phyloP scores from a whole-genome alignment of 2,888 invertebrate genomes.

The Matsumyia berberina region DNA sequence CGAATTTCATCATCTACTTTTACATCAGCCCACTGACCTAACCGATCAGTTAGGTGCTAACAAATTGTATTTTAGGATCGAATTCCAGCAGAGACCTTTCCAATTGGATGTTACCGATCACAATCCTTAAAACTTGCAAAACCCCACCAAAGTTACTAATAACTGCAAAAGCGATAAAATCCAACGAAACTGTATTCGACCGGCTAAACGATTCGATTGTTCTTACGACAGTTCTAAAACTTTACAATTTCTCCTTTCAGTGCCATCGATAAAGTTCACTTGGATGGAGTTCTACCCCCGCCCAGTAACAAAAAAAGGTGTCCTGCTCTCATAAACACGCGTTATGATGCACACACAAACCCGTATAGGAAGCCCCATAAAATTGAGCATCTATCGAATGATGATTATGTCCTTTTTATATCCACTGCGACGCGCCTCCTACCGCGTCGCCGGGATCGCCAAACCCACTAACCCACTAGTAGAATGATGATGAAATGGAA shows the following conservation, averaged over 20 bases:
- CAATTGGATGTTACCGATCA: no score
- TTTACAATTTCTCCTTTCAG: constrained; percentile 24
- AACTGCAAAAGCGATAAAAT: constrained; percentile 25
- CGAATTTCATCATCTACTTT: no score
- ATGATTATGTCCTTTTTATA: constrained; percentile 30
- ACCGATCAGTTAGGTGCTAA: no score
- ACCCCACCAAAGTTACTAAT: constrained; percentile 18
- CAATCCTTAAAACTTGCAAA: constrained; percentile 12
- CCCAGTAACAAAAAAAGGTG: background rate
- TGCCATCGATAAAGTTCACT: constrained; percentile 26
- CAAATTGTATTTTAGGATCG: no score
- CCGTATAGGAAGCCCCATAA: constrained; percentile 12
- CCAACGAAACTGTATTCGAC: background rate
- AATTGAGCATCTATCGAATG: constrained; percentile 9
- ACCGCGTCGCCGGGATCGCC: background rate
- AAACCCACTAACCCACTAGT: constrained; percentile 20
- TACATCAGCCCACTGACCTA: no score
- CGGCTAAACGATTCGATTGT: constrained; percentile 37
- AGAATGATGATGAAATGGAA: constrained; percentile 42
- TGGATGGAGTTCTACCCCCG: background rate
- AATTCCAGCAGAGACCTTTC: no score
- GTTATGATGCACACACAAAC: constrained; percentile 22
- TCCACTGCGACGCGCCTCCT: background rate
- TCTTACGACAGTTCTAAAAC: constrained; percentile 31
- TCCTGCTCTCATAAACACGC: background rate